Conservation (phyloP, 2,888 invertebrate species). For the Halictus ligatus region DNA sequence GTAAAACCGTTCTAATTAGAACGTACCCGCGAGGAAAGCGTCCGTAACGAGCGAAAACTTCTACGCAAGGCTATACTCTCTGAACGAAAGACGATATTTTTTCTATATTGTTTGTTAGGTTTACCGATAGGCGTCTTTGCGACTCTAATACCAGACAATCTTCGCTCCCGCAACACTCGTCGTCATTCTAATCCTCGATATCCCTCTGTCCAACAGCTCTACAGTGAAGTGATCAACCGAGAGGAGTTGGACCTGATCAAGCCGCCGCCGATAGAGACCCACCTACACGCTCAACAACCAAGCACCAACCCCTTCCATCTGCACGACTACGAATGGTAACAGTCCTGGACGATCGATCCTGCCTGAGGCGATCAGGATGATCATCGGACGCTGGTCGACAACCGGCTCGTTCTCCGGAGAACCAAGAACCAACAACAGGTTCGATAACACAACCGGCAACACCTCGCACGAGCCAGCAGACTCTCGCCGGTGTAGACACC, state of each 20-base stretch:
- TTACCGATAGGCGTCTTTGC: neutral
- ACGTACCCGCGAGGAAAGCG: conserved; percentile 54
- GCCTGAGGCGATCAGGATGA: conserved; percentile 46
- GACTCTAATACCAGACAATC: neutral
- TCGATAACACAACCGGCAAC: conserved; percentile 17
- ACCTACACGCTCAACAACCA: conserved; percentile 83
- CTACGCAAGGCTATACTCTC: conserved; percentile 67
- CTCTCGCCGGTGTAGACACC: neutral
- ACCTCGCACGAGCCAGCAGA: neutral
- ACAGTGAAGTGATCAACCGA: conserved; percentile 79
- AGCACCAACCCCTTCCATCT: conserved; percentile 82
- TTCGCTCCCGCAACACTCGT: neutral
- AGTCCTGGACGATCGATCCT: conserved; percentile 55
- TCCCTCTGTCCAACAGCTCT: conserved; percentile 70
- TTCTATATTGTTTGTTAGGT: conserved; percentile 22
- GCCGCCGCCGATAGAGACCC: conserved; percentile 78
- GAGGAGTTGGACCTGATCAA: conserved; percentile 77
- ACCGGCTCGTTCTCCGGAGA: conserved; percentile 28
- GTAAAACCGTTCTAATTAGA: conserved; percentile 70
- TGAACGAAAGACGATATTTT: conserved; percentile 51
- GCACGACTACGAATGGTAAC: conserved; percentile 84
- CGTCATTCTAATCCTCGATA: neutral
- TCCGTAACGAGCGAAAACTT: conserved; percentile 49
- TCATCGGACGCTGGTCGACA: conserved; percentile 30
- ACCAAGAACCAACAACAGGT: conserved; percentile 26